Conservation (phyloP, 1,140 invertebrate species). For the Metopolophium dirhodum region DNA sequence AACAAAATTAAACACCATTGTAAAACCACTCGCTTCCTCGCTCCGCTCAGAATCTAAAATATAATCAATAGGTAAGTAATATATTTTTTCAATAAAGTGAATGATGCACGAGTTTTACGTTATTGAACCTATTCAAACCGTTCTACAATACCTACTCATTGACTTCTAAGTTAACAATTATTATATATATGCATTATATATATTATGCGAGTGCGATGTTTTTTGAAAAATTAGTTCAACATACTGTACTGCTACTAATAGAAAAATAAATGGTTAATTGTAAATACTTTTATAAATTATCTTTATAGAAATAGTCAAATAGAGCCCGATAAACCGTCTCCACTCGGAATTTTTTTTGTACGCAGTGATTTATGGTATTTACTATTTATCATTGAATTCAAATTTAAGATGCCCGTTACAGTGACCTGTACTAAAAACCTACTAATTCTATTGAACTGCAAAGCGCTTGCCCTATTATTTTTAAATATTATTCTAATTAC, state of each 20-base stretch:
- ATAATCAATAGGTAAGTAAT: no score
- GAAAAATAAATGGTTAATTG: neutral
- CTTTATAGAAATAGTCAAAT: neutral
- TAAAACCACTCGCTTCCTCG: no score
- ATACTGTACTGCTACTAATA: neutral
- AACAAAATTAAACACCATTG: no score
- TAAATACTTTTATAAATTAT: neutral
- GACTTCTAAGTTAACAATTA: no score
- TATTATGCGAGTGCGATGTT: neutral
- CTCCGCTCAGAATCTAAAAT: no score
- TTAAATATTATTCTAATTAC: no score
- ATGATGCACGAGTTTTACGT: no score
- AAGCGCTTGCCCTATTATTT: no score
- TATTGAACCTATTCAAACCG: no score
- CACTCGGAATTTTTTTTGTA: neutral
- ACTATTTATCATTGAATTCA: neutral
- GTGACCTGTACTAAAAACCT: neutral
- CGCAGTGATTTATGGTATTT: neutral
- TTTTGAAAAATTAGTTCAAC: neutral
- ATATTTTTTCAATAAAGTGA: no score
- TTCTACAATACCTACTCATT: no score
- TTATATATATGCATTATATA: no score
- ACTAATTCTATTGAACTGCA: neutral
- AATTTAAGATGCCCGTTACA: neutral
- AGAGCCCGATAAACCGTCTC: neutral